Conservation (phyloP, 1,140 invertebrate genomes). For the Dendroctonus valens region DNA sequence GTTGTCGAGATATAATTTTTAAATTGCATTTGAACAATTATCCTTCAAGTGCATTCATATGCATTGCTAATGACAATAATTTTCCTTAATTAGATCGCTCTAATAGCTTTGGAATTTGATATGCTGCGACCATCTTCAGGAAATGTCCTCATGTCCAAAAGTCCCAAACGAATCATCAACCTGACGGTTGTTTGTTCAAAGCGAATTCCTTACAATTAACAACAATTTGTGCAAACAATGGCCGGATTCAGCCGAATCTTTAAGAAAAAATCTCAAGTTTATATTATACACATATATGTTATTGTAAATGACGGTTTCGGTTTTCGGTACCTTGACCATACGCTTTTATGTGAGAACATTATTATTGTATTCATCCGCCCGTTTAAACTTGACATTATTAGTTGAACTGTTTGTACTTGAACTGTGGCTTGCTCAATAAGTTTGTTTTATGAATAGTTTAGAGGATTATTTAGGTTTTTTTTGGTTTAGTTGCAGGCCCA, state of each 20-base stretch:
- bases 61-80: too few species aligned
- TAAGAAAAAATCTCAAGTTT: conserved; percentile 2
- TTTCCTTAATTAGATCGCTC: too few species aligned
- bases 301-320: too few species aligned
- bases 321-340: conserved; percentile 1
- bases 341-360: conserved; percentile 10
- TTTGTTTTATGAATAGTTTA: not conserved
- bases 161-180: too few species aligned
- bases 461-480: not conserved
- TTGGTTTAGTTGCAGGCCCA: conserved; percentile 69
- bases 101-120: too few species aligned
- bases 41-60: too few species aligned
- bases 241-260: conserved; percentile 2
- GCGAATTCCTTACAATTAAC: conserved; percentile 3
- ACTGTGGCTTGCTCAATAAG: too few species aligned
- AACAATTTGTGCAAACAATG: conserved; percentile 6
- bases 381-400: conserved; percentile 19
- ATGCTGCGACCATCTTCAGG: too few species aligned
- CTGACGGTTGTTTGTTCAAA: not conserved
- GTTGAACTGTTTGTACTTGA: not conserved
- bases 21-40: too few species aligned
- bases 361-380: not conserved
- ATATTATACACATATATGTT: too few species aligned
- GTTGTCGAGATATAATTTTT: too few species aligned
- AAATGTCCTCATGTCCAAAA: too few species aligned